phyloP scores from a whole-genome alignment of 2,888 invertebrate species.

The Lycaena phlaeas region DNA sequence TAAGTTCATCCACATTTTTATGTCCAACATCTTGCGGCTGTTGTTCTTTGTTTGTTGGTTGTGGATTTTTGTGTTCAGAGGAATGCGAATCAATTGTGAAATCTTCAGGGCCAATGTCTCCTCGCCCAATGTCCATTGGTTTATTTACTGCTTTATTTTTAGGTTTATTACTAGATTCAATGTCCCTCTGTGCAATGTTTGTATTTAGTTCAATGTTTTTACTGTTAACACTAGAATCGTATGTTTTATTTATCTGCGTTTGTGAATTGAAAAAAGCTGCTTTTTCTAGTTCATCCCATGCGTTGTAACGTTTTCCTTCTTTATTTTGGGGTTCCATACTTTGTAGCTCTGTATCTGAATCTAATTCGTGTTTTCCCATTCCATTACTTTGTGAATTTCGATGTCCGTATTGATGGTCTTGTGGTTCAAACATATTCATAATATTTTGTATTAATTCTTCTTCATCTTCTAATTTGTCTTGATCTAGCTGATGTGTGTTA shows the following conservation, averaged over 20 bases:
- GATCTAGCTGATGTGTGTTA: slow-evolving; percentile 28
- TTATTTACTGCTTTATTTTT: neutral
- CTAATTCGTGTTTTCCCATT: neutral
- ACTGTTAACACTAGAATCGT: neutral
- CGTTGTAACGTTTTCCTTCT: too few species aligned
- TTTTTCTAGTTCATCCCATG: too few species aligned
- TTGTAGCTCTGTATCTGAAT: neutral
- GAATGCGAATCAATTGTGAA: slow-evolving; percentile 11
- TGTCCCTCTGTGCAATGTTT: too few species aligned
- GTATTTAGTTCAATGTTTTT: neutral
- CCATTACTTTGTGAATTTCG: neutral
- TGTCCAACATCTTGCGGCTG: neutral
- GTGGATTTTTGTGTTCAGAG: slow-evolving; percentile 5
- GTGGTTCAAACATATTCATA: too few species aligned
- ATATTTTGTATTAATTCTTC: slow-evolving; percentile 26
- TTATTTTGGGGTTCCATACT: too few species aligned
- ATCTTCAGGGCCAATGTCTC: slow-evolving; percentile 36
- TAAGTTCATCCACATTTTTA: neutral
- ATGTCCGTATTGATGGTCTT: neutral
- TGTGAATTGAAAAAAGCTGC: slow-evolving; percentile 11
- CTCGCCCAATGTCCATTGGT: slow-evolving; percentile 29
- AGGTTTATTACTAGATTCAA: too few species aligned
- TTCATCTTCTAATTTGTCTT: slow-evolving; percentile 22
- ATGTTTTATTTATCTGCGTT: neutral
- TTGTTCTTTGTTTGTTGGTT: slow-evolving; percentile 7